phyloP scores from a whole-genome alignment of 1,140 invertebrate genomes.

The Tetramorium parvispinum region DNA sequence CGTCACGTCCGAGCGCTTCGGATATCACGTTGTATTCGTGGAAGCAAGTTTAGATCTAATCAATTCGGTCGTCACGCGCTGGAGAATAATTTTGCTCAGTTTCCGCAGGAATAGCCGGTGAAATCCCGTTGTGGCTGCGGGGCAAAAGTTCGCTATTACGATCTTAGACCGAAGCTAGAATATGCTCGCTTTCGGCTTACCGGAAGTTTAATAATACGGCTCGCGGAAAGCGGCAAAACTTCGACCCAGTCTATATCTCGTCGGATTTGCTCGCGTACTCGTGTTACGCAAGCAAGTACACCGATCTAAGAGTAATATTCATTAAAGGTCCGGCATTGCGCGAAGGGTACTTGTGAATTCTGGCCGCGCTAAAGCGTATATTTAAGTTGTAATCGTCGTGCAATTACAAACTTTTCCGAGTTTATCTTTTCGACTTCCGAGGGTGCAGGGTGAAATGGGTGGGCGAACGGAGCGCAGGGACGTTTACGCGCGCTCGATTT shows the following conservation, averaged over 20 bases:
- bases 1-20: slow-evolving; percentile 30
- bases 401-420: slow-evolving; percentile 55
- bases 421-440: slow-evolving; percentile 37
- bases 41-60: slow-evolving; percentile 69
- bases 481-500: not conserved
- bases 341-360: slow-evolving; percentile 33
- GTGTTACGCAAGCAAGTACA: slow-evolving; percentile 32
- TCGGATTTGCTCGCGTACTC: slow-evolving; percentile 55
- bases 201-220: slow-evolving; percentile 71
- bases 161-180: slow-evolving; percentile 57
- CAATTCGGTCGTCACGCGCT: slow-evolving; percentile 64
- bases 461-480: too few relatives aligned
- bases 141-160: slow-evolving; percentile 66
- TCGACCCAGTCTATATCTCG: slow-evolving; percentile 22
- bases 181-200: slow-evolving; percentile 53
- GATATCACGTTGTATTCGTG: slow-evolving; percentile 42
- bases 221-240: slow-evolving; percentile 62
- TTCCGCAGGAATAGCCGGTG: slow-evolving; percentile 33
- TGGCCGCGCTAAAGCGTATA: slow-evolving; percentile 44
- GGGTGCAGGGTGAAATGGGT: not conserved
- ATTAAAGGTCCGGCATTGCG: slow-evolving; percentile 46
- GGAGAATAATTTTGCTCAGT: slow-evolving; percentile 65
- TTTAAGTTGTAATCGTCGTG: slow-evolving; percentile 56
- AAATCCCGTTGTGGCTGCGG: slow-evolving; percentile 49
- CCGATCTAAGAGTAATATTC: slow-evolving; percentile 59